These are phyloP conservation scores for Papilio dardanus DNA, from an alignment of 1,140 invertebrate species.

Conservation along the genomic window DNA sequence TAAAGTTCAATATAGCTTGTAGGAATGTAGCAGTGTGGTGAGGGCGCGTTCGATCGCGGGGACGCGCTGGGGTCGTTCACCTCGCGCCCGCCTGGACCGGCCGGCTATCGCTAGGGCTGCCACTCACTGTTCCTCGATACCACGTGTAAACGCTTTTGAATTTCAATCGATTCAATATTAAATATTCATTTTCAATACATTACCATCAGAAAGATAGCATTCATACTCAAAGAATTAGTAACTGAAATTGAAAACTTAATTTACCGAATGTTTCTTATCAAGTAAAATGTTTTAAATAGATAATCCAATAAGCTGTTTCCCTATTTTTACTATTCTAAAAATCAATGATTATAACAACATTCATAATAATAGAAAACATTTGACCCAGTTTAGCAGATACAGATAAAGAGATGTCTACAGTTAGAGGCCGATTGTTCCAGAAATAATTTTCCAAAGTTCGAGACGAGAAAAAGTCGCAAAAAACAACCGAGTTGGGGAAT, in stretches of 20 bases:
- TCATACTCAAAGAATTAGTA: background rate
- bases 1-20: background rate
- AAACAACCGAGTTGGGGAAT: background rate
- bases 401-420: background rate
- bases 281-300: background rate
- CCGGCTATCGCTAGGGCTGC: constrained; percentile 41
- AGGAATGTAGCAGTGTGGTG: constrained; percentile 37
- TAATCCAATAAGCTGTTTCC: background rate
- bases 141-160: constrained; percentile 10
- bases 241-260: background rate
- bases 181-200: too few relatives aligned
- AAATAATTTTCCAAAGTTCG: constrained; percentile 9
- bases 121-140: background rate
- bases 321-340: background rate
- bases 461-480: background rate
- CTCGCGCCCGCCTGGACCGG: constrained; percentile 56
- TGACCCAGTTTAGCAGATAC: background rate
- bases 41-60: constrained; percentile 69
- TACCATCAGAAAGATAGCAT: background rate
- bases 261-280: background rate
- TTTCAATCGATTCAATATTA: constrained; percentile 7
- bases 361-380: background rate
- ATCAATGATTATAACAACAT: background rate
- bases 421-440: background rate
- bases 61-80: constrained; percentile 74